Conservation (phyloP, 2,888 invertebrate genomes). For the Slavum lentiscoides region DNA sequence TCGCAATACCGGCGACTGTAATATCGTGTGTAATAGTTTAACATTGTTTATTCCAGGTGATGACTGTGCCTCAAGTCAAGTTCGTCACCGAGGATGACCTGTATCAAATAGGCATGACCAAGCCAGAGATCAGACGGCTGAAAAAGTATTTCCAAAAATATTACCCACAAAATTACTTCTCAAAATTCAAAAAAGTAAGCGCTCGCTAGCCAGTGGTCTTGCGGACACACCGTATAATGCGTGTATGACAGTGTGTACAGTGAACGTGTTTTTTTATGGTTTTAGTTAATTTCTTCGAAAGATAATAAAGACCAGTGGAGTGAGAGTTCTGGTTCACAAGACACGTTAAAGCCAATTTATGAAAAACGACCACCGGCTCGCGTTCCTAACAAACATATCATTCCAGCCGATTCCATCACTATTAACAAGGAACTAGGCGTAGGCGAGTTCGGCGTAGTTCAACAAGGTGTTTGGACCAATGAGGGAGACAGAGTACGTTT, state of each 20-base stretch:
- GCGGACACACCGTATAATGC: neutral
- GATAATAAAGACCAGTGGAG: constrained; percentile 58
- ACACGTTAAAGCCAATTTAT: constrained; percentile 55
- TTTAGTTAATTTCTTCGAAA: constrained; percentile 60
- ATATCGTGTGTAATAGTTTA: neutral
- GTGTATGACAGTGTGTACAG: neutral
- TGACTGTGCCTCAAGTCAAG: constrained; percentile 85
- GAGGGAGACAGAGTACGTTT: constrained; percentile 81
- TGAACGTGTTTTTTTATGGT: constrained; percentile 15
- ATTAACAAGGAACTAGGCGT: constrained; percentile 93
- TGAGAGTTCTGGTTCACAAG: constrained; percentile 46
- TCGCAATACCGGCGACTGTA: neutral
- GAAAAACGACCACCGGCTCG: constrained; percentile 62
- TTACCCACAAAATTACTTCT: constrained; percentile 89
- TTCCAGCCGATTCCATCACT: constrained; percentile 84
- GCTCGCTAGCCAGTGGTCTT: neutral
- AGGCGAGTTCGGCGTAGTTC: constrained; percentile 97
- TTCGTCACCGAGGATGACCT: constrained; percentile 94
- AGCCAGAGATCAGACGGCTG: constrained; percentile 91
- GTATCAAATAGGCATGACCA: constrained; percentile 86
- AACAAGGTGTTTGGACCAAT: constrained; percentile 96
- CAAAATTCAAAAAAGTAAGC: constrained; percentile 80
- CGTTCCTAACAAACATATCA: constrained; percentile 84
- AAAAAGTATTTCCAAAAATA: constrained; percentile 92
- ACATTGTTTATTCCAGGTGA: constrained; percentile 63